Base-by-base conservation (phyloP, 2,888 invertebrate species). In the Tenodera sinensis region DNA sequence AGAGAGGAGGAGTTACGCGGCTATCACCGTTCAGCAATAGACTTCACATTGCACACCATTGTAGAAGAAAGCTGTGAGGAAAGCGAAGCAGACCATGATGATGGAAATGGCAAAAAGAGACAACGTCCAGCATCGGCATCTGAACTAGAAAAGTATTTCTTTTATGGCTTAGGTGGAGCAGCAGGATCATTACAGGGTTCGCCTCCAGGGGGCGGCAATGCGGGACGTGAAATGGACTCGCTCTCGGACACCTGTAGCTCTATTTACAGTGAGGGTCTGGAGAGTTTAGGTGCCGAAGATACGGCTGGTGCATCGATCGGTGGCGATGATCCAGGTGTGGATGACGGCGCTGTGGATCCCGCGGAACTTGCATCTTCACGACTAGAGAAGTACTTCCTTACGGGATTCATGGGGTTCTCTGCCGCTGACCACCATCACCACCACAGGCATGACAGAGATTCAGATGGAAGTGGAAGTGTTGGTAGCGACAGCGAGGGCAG, bases 21-120 rank as follows among this genome's bases (percentile, higher is more conserved):
- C n/a, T 98, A 97, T 92, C 97, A 97, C 92, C 95, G 97, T 88
- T 95, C 97, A 89, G 96, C 96, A 1, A 96, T 98, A 92, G 98
- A 98, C 93, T 98, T 98, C 92, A 98, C 98, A 2, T 94, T 98
- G 91, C 98, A 98, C 92, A 98, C 98, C 0, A 98, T 98, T 91
- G 96, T 98, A 47, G 98, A 98, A 94, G 98, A 98, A 93, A 98
- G 98, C 92, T 98, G 98, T 93, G 98, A 98, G 94, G 98, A 98
- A 93, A 98, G 98, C 93, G 97, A 97, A 93, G 95, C 96, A 90
- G 97, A 97, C 92, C 89, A 85, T 4, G 81, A 83, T n/a, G 83
- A 81, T 27, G 85, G 83, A 12, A 47, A 28, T 2, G 88, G 86
- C n/a, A 81, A 47, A 28, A 85, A 83, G 94, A 95, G 95, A 93